Evolutionary conservation across 2,113 vertebrate species (phyloP).

Genomic region (Mormoops blainvillei): DNA sequence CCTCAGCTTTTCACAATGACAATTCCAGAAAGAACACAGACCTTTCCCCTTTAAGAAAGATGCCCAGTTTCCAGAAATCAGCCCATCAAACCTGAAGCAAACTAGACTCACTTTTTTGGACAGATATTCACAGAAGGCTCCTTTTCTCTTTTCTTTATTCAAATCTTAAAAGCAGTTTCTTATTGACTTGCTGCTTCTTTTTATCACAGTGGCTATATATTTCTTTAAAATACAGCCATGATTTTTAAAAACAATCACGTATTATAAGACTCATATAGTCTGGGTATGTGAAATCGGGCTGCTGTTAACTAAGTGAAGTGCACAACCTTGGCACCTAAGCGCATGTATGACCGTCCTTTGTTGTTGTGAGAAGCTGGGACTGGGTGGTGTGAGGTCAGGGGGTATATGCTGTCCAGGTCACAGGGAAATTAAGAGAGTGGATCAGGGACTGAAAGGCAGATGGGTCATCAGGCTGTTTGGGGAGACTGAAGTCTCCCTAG

Average conservation of each 20-base stretch:
- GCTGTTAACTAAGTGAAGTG: background rate
- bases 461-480: background rate
- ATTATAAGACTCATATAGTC: background rate
- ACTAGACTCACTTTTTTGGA: background rate
- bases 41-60: background rate
- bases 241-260: background rate
- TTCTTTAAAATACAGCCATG: background rate
- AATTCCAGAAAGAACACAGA: background rate
- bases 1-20: conserved; percentile 63
- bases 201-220: background rate
- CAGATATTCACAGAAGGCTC: background rate
- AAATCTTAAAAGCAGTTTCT: background rate
- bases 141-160: background rate
- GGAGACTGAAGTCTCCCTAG: background rate
- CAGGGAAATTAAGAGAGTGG: background rate
- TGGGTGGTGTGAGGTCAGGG: background rate
- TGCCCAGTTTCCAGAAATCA: background rate
- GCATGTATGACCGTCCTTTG: background rate
- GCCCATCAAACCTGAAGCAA: background rate
- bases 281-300: background rate
- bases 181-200: background rate
- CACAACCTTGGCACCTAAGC: background rate
- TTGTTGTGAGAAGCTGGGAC: background rate
- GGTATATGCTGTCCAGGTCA: background rate
- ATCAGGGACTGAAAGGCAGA: background rate